A percentile compares a stretch with the other conserved stretches of the same genome.
phyloP scores from a whole-genome alignment of 2,113 vertebrate genomes.

The Hippocampus barbouri region DNA sequence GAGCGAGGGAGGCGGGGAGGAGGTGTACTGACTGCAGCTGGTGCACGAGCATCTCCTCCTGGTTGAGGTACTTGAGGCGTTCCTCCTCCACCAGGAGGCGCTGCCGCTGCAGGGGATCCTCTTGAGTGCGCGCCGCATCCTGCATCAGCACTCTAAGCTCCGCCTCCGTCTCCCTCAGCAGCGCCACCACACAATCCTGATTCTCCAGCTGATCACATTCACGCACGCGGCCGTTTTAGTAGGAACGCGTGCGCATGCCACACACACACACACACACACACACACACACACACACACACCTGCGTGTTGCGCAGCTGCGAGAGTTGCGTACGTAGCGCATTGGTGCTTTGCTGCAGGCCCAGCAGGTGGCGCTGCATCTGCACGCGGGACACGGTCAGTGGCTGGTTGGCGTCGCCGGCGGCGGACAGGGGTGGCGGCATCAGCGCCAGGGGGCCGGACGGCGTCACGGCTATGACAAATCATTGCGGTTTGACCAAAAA shows the following conservation, averaged over 20 bases:
- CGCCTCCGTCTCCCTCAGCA: conserved; percentile 89
- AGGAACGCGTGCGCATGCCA: neutral
- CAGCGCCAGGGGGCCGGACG: conserved; percentile 75
- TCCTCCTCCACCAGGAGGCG: conserved; percentile 96
- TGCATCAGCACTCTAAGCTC: conserved; percentile 91
- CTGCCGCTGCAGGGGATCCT: conserved; percentile 95
- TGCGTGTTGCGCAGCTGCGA: conserved; percentile 89
- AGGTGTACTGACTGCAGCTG: conserved; percentile 86
- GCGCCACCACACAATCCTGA: conserved; percentile 83
- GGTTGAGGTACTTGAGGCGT: conserved; percentile 91
- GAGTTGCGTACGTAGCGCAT: conserved; percentile 87
- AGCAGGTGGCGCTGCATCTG: conserved; percentile 95
- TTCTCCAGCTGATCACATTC: conserved; percentile 82
- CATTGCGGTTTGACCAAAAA: neutral
- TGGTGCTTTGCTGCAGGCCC: conserved; percentile 88
- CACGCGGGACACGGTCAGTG: conserved; percentile 79
- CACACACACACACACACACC: conserved; percentile 62
- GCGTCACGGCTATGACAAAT: conserved; percentile 63
- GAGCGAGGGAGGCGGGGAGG: neutral
- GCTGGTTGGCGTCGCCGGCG: conserved; percentile 71
- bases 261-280: conserved; percentile 67
- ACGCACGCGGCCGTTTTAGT: neutral
- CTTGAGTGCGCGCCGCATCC: conserved; percentile 87
- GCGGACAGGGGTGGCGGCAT: conserved; percentile 78
- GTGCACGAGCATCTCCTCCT: conserved; percentile 94